Base-by-base conservation (phyloP, 2,113 vertebrate species). In the Nematolebias whitei region DNA sequence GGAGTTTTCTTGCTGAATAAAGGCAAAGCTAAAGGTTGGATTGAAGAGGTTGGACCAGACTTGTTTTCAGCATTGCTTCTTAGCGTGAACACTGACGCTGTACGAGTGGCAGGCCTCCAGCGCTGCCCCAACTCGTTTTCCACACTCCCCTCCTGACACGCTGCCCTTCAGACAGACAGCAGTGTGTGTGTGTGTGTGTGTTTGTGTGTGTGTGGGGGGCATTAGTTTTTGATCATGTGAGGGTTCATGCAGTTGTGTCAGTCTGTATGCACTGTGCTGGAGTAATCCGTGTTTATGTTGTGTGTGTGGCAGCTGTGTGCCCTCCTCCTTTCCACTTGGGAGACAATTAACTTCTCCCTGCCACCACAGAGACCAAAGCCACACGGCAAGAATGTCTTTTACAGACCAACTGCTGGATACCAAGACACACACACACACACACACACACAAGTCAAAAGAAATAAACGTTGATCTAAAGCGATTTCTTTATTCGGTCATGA, bases 281-380 rank as follows among this genome's bases (percentile, higher is more conserved):
- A 68, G 44, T 55, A 52, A 69, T 63, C 58, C 26, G 68, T 38
- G 68, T 62, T 38, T 52, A 76, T 56, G 59, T 52, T 48, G 20
- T 48, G 49, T 66, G 16, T 85, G 78, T 51, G 74, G 82, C 88
- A 86, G 85, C 84, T 90, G 83, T 80, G 84, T 63, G 65, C 68
- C 83, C 84, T 85, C 72, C 82, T 74, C 71, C 68, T 60, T 78
- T 74, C 72, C 59, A 78, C 55, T 65, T 67, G 61, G 41, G 43
- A 83, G 85, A 84, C 84, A 85, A 84, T 87, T 78, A 66, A 68
- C 70, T 55, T 51, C 78, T 84, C 73, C 74, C 73, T 60, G 87
- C 79, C 84, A 85, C 89, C 89, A 88, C 83, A 90, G 89, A 86
- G 85, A 90, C 89, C 78, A 53, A 82, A 90, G 68, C 57, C 83